phyloP scores from a whole-genome alignment of 1,140 invertebrate genomes.

The Heliothis virescens region DNA sequence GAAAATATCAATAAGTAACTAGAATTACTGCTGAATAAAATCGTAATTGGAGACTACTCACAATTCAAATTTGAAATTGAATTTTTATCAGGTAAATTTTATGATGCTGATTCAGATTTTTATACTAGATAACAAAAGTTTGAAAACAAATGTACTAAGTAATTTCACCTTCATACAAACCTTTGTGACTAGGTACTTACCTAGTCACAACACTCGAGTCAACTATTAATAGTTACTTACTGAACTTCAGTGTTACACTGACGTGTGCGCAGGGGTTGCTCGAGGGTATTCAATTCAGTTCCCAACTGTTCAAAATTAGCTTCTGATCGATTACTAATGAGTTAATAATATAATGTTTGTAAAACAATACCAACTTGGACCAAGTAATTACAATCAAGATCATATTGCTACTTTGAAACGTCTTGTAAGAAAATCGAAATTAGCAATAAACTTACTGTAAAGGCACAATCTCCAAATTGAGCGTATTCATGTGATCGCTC shows the following conservation, averaged over 20 bases:
- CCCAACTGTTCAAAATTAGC: constrained; percentile 41
- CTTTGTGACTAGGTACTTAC: neutral
- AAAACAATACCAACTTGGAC: constrained; percentile 35
- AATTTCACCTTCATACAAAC: too few relatives aligned
- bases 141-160: too few relatives aligned
- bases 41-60: too few relatives aligned
- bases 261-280: neutral
- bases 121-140: too few relatives aligned
- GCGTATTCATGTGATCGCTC: too few relatives aligned
- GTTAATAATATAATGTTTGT: constrained; percentile 49
- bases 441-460: neutral
- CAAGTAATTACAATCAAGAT: constrained; percentile 47
- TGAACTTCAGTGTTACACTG: constrained; percentile 13
- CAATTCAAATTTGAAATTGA: too few relatives aligned
- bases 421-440: constrained; percentile 21
- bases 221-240: constrained; percentile 5
- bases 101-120: too few relatives aligned
- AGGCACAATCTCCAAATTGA: too few relatives aligned
- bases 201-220: neutral
- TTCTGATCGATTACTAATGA: constrained; percentile 41
- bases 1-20: too few relatives aligned
- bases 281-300: constrained; percentile 20
- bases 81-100: too few relatives aligned
- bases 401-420: constrained; percentile 31
- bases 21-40: too few relatives aligned